Evolutionary conservation across 2,888 invertebrate species (phyloP), one percentile per base, ranked within the genome.

Genomic region (Dasysyrphus tricinctus): DNA sequence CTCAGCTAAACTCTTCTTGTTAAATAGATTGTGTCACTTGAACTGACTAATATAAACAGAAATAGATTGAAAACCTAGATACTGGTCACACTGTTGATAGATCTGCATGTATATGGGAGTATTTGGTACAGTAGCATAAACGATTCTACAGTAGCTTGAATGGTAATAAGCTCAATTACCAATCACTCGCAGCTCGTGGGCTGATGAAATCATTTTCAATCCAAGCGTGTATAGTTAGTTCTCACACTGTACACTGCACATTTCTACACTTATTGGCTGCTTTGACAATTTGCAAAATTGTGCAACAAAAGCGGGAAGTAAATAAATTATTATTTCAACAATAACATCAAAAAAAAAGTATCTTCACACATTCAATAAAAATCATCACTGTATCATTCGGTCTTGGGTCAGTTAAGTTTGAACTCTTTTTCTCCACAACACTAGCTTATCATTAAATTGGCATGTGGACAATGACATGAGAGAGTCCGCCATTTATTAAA

Each of bases 231-330:
- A 32, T 24, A 32, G n/a, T 57, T 57, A 57, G 9, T 57, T 57
- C 37, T 57, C 57, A 16, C 7, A 3, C 0, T 16, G 16, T 11
- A 54, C 24, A 24, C 24, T 24, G 24, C 24, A 24, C 24, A 24
- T 24, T 24, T 24, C 14, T 54, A 29, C 14, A 32, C n/a, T 54
- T 32, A 14, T 29, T n/a, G 29, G 29, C 5, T 16, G 11, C 57
- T 57, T 57, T 57, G 57, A 57, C 34, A 37, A 14, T 57, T 57
- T 37, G 57, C 11, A 57, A 57, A 34, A 11, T 57, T 57, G 9
- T 57, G 57, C 54, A 29, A 56, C n/a, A 9, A 8, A 2, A 16
- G 51, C 24, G 8, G 11, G 9, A 57, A 32, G 16, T 1, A 16
- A 57, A n/a, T 57, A 34, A 2, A 7, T 11, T 19, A 16, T 34